phyloP scores from a whole-genome alignment of 2,113 vertebrate species.

The Callithrix jacchus region DNA sequence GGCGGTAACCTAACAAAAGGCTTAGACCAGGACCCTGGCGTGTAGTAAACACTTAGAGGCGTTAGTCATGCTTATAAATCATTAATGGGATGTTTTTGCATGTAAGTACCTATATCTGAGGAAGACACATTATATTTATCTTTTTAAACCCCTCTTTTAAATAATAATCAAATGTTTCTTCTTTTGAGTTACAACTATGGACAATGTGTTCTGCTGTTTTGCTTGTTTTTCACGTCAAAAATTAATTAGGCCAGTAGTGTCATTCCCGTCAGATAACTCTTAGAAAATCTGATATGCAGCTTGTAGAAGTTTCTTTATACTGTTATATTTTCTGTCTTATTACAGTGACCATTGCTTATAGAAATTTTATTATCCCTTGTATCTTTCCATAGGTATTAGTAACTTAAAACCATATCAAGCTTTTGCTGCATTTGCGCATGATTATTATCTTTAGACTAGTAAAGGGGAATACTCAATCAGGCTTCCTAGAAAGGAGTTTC shows the following conservation, averaged over 20 bases:
- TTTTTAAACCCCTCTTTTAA: not conserved
- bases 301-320: not conserved
- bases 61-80: not conserved
- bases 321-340: not conserved
- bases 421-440: not conserved
- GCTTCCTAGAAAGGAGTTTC: not conserved
- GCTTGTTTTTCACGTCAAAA: not conserved
- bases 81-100: not conserved
- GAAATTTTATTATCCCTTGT: not conserved
- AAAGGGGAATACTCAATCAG: not conserved
- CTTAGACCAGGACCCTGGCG: not conserved
- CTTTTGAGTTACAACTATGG: not conserved
- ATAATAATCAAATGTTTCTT: not conserved
- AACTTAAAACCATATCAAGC: not conserved
- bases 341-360: not conserved
- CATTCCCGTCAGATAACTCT: constrained; percentile 19
- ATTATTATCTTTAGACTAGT: not conserved
- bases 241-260: not conserved
- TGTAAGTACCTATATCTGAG: not conserved
- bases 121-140: not conserved
- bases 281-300: not conserved
- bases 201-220: not conserved
- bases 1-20: not conserved
- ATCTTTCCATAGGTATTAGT: not conserved
- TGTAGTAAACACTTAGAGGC: not conserved